A percentile compares a stretch with the other conserved stretches of the same genome.
phyloP scores from a whole-genome alignment of 2,113 vertebrate species.

The Rhinoptilus africanus region DNA sequence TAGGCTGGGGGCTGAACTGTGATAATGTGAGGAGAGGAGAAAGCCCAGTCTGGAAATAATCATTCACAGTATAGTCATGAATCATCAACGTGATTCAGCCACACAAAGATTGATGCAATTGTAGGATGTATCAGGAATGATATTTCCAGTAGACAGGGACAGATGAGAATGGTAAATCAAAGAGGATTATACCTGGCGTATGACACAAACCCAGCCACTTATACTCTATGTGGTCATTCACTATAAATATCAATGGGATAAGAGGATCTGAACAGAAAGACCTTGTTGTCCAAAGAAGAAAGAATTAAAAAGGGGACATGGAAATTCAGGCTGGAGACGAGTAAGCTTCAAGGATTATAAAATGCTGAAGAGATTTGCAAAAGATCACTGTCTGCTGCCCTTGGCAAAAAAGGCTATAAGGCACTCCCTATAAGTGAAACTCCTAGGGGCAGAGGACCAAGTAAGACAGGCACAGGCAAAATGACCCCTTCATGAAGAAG shows the following conservation, averaged over 20 bases:
- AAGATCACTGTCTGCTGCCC: neutral
- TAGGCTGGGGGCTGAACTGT: neutral
- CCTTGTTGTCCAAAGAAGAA: neutral
- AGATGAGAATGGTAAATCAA: neutral
- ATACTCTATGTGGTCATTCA: neutral
- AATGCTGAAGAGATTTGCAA: neutral
- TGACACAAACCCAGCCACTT: neutral
- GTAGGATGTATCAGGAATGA: neutral
- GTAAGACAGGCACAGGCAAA: neutral
- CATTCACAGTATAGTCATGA: constrained; percentile 21
- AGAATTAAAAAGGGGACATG: neutral
- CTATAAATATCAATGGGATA: neutral
- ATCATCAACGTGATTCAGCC: constrained; percentile 44
- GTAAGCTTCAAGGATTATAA: neutral
- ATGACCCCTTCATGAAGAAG: neutral
- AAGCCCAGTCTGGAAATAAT: constrained; percentile 22
- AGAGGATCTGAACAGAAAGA: neutral
- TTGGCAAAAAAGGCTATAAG: neutral
- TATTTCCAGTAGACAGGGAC: neutral
- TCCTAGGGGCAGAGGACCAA: neutral
- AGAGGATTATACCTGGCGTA: neutral
- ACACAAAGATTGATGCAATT: constrained; percentile 6
- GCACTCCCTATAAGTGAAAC: neutral
- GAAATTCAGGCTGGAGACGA: neutral
- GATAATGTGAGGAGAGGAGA: neutral